Base-by-base conservation (phyloP, 1,140 invertebrate genomes). In the Cataglyphis hispanica region DNA sequence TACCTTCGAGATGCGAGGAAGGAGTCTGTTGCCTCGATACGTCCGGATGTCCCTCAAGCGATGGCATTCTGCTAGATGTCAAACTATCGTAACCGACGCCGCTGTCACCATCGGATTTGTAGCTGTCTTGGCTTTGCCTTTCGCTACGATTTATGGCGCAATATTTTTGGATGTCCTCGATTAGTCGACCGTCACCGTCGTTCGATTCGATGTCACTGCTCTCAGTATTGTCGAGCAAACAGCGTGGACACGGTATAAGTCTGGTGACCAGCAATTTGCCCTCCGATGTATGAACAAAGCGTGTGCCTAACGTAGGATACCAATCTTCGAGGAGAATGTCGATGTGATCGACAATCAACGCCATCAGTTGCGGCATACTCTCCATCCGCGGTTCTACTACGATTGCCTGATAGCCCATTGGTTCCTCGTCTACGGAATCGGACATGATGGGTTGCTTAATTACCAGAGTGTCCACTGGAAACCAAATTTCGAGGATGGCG, bases 271-370 rank as follows among this genome's bases (percentile, higher is more conserved):
- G 95, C 93, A 99, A 98, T 87, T 98, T 97, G 1, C 99, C 99
- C 93, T 99, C 98, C 0, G 98, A 99, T 0, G 99, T 99, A 92
- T 99, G 99, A 1, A 99, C 98, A 95, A 99, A 99, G 61, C 99
- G 96, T 1, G 99, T 99, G 7, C 99, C 98, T 63, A 99, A 95
- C 0, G 98, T 98, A 0, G 99, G 99, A 95, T 99, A 99, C 99
- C 99, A 99, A 94, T 99, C 99, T 94, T 99, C 99, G 0, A 99
- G 94, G 31, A 99, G 94, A 70, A 99, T 97, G 93, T 99, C 99
- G 89, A 99, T 98, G 93, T 99, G 98, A 93, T 99, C 98, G 0
- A 99, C 98, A n/a, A 98, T 96, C 22, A 99, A 94, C 0, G 99
- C 98, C 63, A 99, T 93, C 19, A 99, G 93, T 92, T 98, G 98